Percentiles rank a stretch among this genome's conserved stretches.
Evolutionary conservation across 2,888 invertebrate genomes (phyloP).

Genomic region (Heteropelma amictum): DNA sequence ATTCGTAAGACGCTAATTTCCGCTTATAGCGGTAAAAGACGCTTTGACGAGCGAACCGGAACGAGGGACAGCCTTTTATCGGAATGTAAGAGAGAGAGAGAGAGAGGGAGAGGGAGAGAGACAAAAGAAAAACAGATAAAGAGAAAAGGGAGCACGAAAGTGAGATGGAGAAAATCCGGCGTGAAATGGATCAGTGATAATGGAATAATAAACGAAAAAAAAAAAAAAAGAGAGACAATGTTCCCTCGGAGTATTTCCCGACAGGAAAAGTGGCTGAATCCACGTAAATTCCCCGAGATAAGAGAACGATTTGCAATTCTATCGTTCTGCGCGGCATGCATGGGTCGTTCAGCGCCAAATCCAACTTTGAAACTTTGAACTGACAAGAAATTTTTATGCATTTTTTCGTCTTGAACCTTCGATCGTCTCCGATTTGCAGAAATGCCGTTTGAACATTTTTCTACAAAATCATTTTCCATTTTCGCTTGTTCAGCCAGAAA

Average conservation of each 20-base stretch:
- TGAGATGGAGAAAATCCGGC: not conserved
- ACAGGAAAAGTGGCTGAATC: conserved; percentile 30
- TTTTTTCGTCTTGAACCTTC: no score
- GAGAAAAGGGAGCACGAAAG: not conserved
- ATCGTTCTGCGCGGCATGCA: no score
- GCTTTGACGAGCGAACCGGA: conserved; percentile 32
- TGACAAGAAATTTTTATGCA: no score
- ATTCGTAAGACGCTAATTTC: conserved; percentile 36
- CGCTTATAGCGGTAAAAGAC: conserved; percentile 15
- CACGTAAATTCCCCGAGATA: conserved; percentile 41
- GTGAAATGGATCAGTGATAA: conserved; percentile 35
- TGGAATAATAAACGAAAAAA: not conserved
- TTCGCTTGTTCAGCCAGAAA: no score
- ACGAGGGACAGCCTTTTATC: conserved; percentile 46
- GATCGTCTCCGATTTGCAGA: no score
- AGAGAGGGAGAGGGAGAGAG: not conserved
- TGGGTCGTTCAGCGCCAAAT: no score
- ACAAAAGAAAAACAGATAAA: conserved; percentile 4
- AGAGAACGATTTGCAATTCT: conserved; percentile 30
- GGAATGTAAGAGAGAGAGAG: conserved; percentile 38
- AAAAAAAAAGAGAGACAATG: conserved; percentile 5
- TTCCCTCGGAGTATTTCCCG: conserved; percentile 24
- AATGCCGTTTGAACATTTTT: no score
- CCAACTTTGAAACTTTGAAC: no score
- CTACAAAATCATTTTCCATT: no score